A percentile compares a stretch with the other conserved stretches of the same genome.
Conservation (phyloP, 1,140 invertebrate species). For the Drosophila trapezifrons region DNA sequence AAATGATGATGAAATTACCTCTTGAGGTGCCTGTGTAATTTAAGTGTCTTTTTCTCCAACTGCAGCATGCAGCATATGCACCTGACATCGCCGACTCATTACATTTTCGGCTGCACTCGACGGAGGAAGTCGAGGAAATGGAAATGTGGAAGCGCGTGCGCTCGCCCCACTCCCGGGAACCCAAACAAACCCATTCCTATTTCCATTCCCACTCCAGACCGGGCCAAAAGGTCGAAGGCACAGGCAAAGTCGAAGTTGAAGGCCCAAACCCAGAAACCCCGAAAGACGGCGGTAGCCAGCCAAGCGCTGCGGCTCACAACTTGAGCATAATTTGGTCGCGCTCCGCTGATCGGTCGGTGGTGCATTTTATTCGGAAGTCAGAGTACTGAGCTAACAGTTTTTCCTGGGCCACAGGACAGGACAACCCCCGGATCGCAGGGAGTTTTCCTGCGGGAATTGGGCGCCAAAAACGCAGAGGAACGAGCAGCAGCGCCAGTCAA, state of each 20-base stretch:
- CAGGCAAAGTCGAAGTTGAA: conserved; percentile 37
- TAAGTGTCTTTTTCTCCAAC: conserved; percentile 3
- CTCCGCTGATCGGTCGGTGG: conserved; percentile 54
- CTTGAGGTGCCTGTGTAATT: background rate
- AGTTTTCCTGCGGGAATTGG: conserved; percentile 72
- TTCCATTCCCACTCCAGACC: conserved; percentile 21
- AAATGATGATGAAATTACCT: background rate
- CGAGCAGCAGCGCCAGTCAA: conserved; percentile 57
- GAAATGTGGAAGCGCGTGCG: conserved; percentile 67
- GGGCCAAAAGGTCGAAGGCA: conserved; percentile 31
- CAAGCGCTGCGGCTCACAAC: conserved; percentile 69
- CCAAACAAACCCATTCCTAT: conserved; percentile 14
- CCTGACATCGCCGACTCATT: conserved; percentile 76
- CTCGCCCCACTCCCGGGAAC: conserved; percentile 48
- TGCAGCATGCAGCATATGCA: conserved; percentile 59
- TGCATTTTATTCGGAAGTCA: conserved; percentile 11
- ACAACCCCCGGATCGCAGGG: conserved; percentile 60
- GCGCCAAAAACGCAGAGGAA: conserved; percentile 58
- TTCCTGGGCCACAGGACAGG: conserved; percentile 57
- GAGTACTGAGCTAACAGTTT: conserved; percentile 65
- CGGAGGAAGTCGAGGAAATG: conserved; percentile 69
- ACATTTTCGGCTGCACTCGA: conserved; percentile 56
- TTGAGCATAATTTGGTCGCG: conserved; percentile 78
- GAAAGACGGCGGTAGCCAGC: conserved; percentile 52
- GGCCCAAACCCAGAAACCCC: conserved; percentile 26